Conservation (phyloP, 2,113 vertebrate genomes). For the Myiozetetes cayanensis region DNA sequence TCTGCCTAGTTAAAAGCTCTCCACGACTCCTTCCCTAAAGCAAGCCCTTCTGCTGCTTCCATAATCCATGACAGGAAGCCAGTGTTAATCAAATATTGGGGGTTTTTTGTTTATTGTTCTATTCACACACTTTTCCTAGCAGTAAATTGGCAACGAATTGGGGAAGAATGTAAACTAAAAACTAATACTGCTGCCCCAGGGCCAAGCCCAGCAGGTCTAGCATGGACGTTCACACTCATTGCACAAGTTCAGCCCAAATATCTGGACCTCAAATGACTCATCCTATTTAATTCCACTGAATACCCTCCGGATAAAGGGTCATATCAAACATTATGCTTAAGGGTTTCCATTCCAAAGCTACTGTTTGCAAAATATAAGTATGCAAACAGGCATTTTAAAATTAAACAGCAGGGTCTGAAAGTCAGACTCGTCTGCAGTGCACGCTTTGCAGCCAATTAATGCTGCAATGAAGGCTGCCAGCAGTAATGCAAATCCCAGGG, state of each 20-base stretch:
- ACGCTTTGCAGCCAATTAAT: neutral
- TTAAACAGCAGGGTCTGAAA: accelerated
- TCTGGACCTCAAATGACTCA: neutral
- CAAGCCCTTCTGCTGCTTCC: neutral
- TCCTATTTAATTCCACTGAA: neutral
- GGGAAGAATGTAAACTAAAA: neutral
- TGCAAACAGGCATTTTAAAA: neutral
- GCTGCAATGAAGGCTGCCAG: neutral
- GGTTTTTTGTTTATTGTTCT: neutral
- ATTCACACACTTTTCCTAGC: neutral
- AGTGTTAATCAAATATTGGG: neutral
- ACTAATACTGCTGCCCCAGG: neutral
- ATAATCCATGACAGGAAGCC: neutral
- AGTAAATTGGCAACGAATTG: neutral
- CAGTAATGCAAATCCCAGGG: neutral
- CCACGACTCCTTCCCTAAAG: neutral
- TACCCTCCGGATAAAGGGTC: neutral
- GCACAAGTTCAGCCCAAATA: neutral
- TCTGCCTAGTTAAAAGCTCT: neutral
- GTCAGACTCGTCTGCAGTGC: accelerated
- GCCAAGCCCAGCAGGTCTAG: neutral
- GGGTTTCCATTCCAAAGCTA: neutral
- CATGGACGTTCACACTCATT: accelerated
- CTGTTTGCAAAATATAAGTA: neutral
- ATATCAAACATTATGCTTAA: neutral